These are phyloP conservation scores for Drosophila parvula DNA, from an alignment of 1,140 invertebrate species.

Conservation along the genomic window DNA sequence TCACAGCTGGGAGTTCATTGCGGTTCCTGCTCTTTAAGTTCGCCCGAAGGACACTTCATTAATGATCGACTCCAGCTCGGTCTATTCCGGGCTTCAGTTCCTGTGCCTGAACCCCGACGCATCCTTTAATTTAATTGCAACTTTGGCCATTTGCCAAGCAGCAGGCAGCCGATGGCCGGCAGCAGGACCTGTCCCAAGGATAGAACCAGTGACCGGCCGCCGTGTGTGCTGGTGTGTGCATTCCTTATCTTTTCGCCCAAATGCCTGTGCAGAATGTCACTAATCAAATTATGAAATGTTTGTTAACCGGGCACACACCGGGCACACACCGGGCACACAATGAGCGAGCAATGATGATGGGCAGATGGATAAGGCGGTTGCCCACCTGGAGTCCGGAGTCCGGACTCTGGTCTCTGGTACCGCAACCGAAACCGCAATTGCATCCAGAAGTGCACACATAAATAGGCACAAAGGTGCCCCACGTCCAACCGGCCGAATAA, in stretches of 20 bases:
- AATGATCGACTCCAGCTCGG: constrained; percentile 35
- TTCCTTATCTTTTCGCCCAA: constrained; percentile 76
- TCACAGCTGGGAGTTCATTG: constrained; percentile 18
- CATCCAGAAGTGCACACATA: constrained; percentile 24
- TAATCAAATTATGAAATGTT: constrained; percentile 79
- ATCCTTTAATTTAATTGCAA: constrained; percentile 65
- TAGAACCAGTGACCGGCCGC: constrained; percentile 10
- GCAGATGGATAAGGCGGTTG: constrained; percentile 45
- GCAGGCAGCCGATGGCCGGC: constrained; percentile 7
- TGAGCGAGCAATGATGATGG: constrained; percentile 56
- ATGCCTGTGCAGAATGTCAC: constrained; percentile 76
- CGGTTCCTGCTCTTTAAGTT: constrained; percentile 21
- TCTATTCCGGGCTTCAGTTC: neutral
- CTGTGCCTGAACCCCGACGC: constrained; percentile 4
- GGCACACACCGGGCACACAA: constrained; percentile 23
- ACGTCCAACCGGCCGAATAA: neutral
- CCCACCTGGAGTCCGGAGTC: constrained; percentile 5
- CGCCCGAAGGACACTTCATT: constrained; percentile 49
- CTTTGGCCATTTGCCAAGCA: constrained; percentile 54
- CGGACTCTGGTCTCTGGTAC: neutral
- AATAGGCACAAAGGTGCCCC: constrained; percentile 11
- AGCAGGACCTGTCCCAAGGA: constrained; percentile 6
- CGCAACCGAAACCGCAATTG: constrained; percentile 31
- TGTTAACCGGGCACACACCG: constrained; percentile 53
- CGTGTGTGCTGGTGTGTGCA: constrained; percentile 43